phyloP scores from a whole-genome alignment of 2,113 vertebrate genomes.

The Pygoscelis antarcticus region DNA sequence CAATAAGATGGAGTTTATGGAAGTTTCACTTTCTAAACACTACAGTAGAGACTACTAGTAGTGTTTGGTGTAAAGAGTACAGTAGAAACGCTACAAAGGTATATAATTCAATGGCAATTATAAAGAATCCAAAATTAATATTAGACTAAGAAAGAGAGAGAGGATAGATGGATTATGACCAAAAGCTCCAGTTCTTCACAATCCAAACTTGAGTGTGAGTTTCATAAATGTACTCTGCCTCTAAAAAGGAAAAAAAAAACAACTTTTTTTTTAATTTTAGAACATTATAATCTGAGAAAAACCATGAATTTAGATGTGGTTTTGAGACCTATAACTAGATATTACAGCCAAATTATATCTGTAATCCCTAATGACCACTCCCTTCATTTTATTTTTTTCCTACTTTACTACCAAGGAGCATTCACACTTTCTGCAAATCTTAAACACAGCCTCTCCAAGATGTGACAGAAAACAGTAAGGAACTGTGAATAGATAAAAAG shows the following conservation, averaged over 20 bases:
- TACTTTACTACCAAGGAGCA: not conserved
- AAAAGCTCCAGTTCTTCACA: not conserved
- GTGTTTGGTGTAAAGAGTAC: not conserved
- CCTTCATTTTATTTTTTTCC: not conserved
- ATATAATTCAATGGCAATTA: not conserved
- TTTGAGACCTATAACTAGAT: not conserved
- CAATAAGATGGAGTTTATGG: not conserved
- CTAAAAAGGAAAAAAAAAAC: not conserved
- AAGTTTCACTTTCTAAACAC: not conserved
- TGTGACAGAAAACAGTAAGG: not conserved
- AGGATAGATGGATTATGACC: fast-evolving
- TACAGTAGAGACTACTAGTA: not conserved
- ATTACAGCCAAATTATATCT: not conserved
- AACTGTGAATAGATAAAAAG: not conserved
- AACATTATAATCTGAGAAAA: not conserved
- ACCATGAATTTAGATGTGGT: not conserved
- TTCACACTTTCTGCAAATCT: not conserved
- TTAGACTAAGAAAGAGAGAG: not conserved
- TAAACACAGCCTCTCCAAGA: not conserved
- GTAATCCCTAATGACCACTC: not conserved
- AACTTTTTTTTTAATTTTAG: not conserved
- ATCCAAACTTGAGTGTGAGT: not conserved
- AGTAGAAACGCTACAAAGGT: not conserved
- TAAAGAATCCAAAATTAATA: not conserved
- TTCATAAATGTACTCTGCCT: not conserved